Evolutionary conservation across 1,140 invertebrate species (phyloP).

Genomic region (Aleiodes sp.): DNA sequence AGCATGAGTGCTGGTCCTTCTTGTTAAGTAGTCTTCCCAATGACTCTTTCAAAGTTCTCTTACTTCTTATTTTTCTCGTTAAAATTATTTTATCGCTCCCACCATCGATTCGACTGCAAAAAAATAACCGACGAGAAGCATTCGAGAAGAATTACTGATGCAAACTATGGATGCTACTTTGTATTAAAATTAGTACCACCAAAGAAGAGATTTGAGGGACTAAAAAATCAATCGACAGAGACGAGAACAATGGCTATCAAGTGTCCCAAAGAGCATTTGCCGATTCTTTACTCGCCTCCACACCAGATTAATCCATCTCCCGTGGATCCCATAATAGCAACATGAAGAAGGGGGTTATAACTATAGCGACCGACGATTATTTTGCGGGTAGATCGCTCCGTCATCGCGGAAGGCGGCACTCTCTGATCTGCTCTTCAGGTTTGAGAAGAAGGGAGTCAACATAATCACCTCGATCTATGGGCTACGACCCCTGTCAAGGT

Average conservation of each 20-base stretch:
- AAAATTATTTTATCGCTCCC: too few relatives aligned
- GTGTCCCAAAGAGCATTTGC: conserved; percentile 16
- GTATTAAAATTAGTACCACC: too few relatives aligned
- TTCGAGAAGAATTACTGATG: too few relatives aligned
- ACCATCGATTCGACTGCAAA: too few relatives aligned
- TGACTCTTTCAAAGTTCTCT: neutral
- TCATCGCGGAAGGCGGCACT: conserved; percentile 52
- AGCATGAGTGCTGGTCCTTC: neutral
- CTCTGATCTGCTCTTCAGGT: conserved; percentile 42
- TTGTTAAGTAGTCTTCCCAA: neutral
- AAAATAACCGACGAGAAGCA: too few relatives aligned
- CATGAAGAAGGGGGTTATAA: neutral
- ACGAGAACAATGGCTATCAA: conserved; percentile 16
- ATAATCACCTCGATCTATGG: conserved; percentile 37
- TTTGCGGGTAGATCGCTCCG: conserved; percentile 52
- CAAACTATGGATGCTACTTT: too few relatives aligned
- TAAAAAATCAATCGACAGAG: neutral
- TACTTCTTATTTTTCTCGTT: too few relatives aligned
- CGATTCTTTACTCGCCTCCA: neutral
- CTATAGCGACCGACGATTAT: conserved; percentile 48
- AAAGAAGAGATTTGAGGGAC: neutral
- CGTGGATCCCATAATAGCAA: conserved; percentile 29
- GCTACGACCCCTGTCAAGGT: conserved; percentile 31
- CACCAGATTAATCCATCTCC: conserved; percentile 35
- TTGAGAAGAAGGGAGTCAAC: neutral